Conservation (phyloP, 1,140 invertebrate genomes). For the Nomia melanderi region DNA sequence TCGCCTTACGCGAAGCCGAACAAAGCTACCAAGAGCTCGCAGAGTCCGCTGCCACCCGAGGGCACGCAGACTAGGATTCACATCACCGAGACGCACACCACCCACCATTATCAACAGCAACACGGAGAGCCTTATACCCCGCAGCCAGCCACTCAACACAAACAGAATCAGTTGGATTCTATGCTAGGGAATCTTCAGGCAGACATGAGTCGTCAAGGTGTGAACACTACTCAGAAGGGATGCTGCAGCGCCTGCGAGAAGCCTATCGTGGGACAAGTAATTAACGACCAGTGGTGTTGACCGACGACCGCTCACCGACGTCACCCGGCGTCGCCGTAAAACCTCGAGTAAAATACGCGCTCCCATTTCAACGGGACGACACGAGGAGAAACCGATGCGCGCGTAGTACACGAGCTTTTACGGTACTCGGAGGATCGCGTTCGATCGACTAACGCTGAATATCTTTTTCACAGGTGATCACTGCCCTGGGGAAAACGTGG, state of each 20-base stretch:
- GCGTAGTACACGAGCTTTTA: too few relatives aligned
- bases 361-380: too few relatives aligned
- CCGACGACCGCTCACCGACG: too few relatives aligned
- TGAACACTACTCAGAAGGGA: slow-evolving; percentile 98
- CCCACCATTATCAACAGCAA: slow-evolving; percentile 79
- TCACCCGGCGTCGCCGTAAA: too few relatives aligned
- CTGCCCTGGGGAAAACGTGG: slow-evolving; percentile 99
- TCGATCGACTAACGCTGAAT: neutral
- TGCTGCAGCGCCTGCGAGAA: slow-evolving; percentile 99
- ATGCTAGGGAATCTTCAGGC: slow-evolving; percentile 96
- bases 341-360: too few relatives aligned
- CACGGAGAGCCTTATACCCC: slow-evolving; percentile 73
- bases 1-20: slow-evolving; percentile 88
- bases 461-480: slow-evolving; percentile 87
- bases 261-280: slow-evolving; percentile 97
- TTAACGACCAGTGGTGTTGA: too few relatives aligned
- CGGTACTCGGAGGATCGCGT: too few relatives aligned
- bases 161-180: slow-evolving; percentile 90
- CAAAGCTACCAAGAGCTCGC: slow-evolving; percentile 81
- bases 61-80: slow-evolving; percentile 74
- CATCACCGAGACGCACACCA: slow-evolving; percentile 78
- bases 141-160: slow-evolving; percentile 73
- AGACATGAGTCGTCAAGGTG: slow-evolving; percentile 98
- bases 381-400: too few relatives aligned
- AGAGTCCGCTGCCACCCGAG: slow-evolving; percentile 75